Percentiles rank a stretch among this genome's conserved stretches.
Conservation (phyloP, 2,797 vertebrate genomes). For the Pelodytes ibericus region DNA sequence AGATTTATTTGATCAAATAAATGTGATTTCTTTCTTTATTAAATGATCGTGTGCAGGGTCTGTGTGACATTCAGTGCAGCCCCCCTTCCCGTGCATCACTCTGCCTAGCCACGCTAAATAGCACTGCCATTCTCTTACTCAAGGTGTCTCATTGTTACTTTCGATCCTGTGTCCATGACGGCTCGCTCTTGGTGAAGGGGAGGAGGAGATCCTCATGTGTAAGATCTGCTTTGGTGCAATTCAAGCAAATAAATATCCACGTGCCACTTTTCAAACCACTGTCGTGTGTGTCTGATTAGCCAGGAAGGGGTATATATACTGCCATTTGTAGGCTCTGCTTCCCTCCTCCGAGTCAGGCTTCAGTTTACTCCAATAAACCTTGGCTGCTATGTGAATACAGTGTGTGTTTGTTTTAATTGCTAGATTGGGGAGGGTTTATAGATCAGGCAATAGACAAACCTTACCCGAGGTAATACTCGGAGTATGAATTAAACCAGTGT, state of each 20-base stretch:
- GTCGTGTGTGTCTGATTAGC: conserved; percentile 19
- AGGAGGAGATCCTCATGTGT: neutral
- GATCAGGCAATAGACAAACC: too few relatives aligned
- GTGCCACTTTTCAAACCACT: conserved; percentile 51
- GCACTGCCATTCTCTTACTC: neutral
- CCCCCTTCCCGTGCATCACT: too few relatives aligned
- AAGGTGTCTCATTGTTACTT: neutral
- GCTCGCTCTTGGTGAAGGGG: neutral
- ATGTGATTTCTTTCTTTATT: too few relatives aligned
- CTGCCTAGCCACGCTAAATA: neutral
- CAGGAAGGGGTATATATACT: too few relatives aligned
- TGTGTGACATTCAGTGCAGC: neutral
- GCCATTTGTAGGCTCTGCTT: too few relatives aligned
- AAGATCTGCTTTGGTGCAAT: conserved; percentile 24
- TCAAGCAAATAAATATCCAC: conserved; percentile 36
- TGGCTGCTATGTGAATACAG: conserved; percentile 22
- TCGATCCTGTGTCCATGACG: too few relatives aligned
- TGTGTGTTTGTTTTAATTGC: neutral
- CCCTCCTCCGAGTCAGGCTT: too few relatives aligned
- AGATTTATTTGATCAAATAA: too few relatives aligned
- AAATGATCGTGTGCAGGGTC: too few relatives aligned
- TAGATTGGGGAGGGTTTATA: too few relatives aligned
- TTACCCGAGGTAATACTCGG: too few relatives aligned
- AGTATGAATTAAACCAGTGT: too few relatives aligned
- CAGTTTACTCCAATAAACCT: conserved; percentile 36